Base-by-base conservation (phyloP, 2,888 invertebrate species). In the Mesorhabditis sp. region DNA sequence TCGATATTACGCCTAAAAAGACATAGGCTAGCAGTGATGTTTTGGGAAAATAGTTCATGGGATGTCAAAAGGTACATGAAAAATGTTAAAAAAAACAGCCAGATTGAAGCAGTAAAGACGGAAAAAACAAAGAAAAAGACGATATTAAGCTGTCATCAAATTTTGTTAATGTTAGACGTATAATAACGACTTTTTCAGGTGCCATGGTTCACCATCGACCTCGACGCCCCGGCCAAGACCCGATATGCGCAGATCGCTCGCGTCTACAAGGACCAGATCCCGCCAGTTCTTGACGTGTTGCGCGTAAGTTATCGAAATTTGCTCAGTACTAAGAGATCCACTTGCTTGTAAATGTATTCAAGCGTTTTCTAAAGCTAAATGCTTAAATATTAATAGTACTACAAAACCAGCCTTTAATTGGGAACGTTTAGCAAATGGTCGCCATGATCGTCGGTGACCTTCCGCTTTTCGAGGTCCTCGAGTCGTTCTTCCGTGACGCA, bases 191-290 rank as follows among this genome's bases (percentile, higher is more conserved):
- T n/a, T 50, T 50, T 50, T 1, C 44, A 76, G 74, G 76, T 80
- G 0, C 70, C 74, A 1, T 81, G 80, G 79, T 76, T 82, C 66
- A 74, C 74, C 64, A 77, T 82, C 43, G 76, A 82, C 70, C 67
- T 82, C 41, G 81, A 80, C 62, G 70, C 73, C 6, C 80, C 81
- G 5, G 76, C 80, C 4, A 73, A 74, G 58, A 72, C 75, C 62
- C 70, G 81, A 6, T 81, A 75, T 70, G 64, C 74, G 28, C 74
- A 81, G 45, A 76, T 79, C 7, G 78, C 73, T 6, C 58, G 61
- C 1, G 75, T 80, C 4, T 80, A 72, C 71, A 74, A 73, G 45
- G 73, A 77, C 42, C 77, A 76, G n/a, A 81, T 81, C 72, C 73
- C 71, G 43, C 76, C 74, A 5, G 78, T 81, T n/a, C 74, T 81